Percentiles rank a stretch among this genome's conserved stretches.
Evolutionary conservation across 2,113 vertebrate species (phyloP).

Genomic region (Paratilapia polleni): DNA sequence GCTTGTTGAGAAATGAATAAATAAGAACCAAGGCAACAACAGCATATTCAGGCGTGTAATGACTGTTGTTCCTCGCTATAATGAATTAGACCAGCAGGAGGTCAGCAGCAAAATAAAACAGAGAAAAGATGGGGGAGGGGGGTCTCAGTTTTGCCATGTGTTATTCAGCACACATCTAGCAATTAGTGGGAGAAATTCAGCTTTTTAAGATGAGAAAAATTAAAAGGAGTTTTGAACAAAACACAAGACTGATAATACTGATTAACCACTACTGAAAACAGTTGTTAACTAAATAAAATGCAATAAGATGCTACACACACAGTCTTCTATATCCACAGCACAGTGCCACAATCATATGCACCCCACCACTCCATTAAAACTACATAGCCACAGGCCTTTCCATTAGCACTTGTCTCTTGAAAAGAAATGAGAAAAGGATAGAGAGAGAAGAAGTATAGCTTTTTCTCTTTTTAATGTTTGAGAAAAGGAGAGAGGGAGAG

Average conservation of each 20-base stretch:
- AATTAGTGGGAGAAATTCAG: not conserved
- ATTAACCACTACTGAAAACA: not conserved
- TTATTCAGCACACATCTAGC: not conserved
- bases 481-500: conserved; percentile 26
- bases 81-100: conserved; percentile 40
- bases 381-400: conserved; percentile 58
- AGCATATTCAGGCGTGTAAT: not conserved
- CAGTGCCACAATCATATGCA: conserved; percentile 6
- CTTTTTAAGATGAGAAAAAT: not conserved
- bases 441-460: conserved; percentile 22
- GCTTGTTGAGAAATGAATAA: conserved; percentile 19
- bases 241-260: not conserved
- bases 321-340: not conserved
- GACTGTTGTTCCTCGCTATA: not conserved
- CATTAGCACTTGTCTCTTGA: conserved; percentile 66
- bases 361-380: conserved; percentile 56
- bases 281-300: not conserved
- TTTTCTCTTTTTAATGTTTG: conserved; percentile 47
- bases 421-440: conserved; percentile 60
- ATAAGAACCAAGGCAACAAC: conserved; percentile 31
- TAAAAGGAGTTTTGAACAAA: not conserved
- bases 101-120: conserved; percentile 3
- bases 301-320: not conserved
- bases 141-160: not conserved
- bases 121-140: not conserved